Percentiles rank a stretch among this genome's conserved stretches.
phyloP scores from a whole-genome alignment of 2,113 vertebrate species.

The Cranoglanis bouderius region DNA sequence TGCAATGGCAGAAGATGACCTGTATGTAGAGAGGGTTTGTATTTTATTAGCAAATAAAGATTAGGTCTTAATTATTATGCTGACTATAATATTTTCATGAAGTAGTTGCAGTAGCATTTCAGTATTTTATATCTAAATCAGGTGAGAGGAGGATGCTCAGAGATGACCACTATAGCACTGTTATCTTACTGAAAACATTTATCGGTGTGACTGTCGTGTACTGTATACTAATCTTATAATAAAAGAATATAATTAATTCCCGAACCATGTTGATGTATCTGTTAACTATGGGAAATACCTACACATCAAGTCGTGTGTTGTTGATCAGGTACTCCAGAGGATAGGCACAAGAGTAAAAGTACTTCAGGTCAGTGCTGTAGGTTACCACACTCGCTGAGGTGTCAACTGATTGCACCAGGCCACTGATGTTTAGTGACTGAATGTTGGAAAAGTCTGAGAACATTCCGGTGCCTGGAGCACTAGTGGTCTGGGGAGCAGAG shows the following conservation, averaged over 20 bases:
- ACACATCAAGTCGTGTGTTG: constrained; percentile 72
- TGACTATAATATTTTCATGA: not conserved
- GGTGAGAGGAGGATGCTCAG: not conserved
- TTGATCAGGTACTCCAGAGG: constrained; percentile 74
- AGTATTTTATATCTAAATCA: not conserved
- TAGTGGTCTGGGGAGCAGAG: constrained; percentile 52
- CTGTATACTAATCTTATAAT: not conserved
- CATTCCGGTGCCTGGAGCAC: constrained; percentile 51
- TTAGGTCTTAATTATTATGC: not conserved
- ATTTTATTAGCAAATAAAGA: constrained; percentile 6
- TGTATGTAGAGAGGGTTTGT: constrained; percentile 53
- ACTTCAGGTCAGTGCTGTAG: constrained; percentile 70
- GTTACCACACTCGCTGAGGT: constrained; percentile 61
- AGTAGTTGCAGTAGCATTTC: not conserved
- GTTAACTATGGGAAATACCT: constrained; percentile 50
- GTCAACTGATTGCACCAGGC: constrained; percentile 64
- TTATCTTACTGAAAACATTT: not conserved
- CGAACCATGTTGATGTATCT: not conserved
- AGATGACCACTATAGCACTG: not conserved
- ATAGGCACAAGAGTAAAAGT: constrained; percentile 74
- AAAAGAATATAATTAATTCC: not conserved
- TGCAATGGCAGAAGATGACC: constrained; percentile 68
- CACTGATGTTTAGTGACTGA: constrained; percentile 67
- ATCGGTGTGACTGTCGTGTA: not conserved
- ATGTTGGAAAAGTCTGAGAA: constrained; percentile 68